phyloP scores from a whole-genome alignment of 2,113 vertebrate genomes.

The Benitochromis conjunctus region DNA sequence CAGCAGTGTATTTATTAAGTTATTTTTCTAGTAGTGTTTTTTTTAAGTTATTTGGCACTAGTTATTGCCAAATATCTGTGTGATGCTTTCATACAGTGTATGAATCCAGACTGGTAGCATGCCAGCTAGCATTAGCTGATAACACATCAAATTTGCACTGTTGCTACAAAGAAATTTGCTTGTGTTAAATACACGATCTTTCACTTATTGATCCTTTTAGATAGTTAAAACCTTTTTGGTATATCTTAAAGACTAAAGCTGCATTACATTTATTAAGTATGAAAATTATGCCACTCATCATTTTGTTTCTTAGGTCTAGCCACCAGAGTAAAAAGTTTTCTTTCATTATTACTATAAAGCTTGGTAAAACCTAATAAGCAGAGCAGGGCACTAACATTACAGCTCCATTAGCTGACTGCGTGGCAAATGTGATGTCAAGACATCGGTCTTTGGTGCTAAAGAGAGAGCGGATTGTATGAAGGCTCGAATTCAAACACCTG shows the following conservation, averaged over 20 bases:
- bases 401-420: not conserved
- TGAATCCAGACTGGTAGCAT: too few relatives aligned
- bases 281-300: not conserved
- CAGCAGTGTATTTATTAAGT: not conserved
- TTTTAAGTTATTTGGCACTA: not conserved
- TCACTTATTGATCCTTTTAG: not conserved
- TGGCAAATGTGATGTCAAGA: not conserved
- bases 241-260: not conserved
- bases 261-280: not conserved
- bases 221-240: not conserved
- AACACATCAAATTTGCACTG: not conserved
- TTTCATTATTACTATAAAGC: not conserved
- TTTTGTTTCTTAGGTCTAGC: not conserved
- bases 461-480: not conserved
- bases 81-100: too few relatives aligned
- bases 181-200: not conserved
- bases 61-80: not conserved
- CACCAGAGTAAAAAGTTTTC: not conserved
- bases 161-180: not conserved
- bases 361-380: conserved; percentile 1
- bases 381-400: not conserved
- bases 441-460: not conserved
- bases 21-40: not conserved
- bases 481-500: not conserved
- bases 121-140: too few relatives aligned